phyloP scores from a whole-genome alignment of 2,113 vertebrate species.

The Xyliphius kryptos region DNA sequence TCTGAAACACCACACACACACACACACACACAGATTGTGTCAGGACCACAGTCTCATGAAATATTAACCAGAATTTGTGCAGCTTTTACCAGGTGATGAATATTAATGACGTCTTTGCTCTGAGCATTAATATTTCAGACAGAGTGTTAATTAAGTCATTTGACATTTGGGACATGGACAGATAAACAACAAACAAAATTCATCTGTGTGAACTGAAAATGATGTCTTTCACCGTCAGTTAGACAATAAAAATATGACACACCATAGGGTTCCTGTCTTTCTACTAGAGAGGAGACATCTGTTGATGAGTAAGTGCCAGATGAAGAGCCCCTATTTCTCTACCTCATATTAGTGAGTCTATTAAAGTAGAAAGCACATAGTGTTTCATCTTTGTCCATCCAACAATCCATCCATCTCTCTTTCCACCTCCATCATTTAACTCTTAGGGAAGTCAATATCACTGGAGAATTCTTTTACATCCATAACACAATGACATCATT shows the following conservation, averaged over 20 bases:
- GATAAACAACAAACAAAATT: conserved; percentile 34
- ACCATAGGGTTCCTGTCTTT: conserved; percentile 1
- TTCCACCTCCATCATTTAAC: too few relatives aligned
- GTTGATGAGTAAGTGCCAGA: conserved; percentile 39
- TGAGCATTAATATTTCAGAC: conserved; percentile 61
- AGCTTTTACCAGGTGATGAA: conserved; percentile 40
- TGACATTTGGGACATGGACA: conserved; percentile 44
- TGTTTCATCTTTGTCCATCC: conserved; percentile 16
- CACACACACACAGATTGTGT: conserved; percentile 40
- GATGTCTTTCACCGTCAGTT: not conserved
- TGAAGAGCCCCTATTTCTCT: conserved; percentile 24
- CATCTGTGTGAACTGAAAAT: too few relatives aligned
- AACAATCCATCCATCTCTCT: too few relatives aligned
- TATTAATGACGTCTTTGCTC: conserved; percentile 57
- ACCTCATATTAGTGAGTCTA: conserved; percentile 22
- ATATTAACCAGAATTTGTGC: conserved; percentile 55
- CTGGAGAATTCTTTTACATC: conserved; percentile 13
- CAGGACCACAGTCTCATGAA: conserved; percentile 48
- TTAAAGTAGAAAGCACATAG: conserved; percentile 24
- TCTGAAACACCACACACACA: too few relatives aligned
- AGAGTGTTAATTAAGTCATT: conserved; percentile 51
- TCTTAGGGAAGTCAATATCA: too few relatives aligned
- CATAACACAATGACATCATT: conserved; percentile 21
- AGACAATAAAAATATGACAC: not conserved
- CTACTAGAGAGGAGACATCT: conserved; percentile 37